Evolutionary conservation across 2,113 vertebrate genomes (phyloP), one percentile per base, ranked within the genome.

Genomic region (Corythoichthys intestinalis): DNA sequence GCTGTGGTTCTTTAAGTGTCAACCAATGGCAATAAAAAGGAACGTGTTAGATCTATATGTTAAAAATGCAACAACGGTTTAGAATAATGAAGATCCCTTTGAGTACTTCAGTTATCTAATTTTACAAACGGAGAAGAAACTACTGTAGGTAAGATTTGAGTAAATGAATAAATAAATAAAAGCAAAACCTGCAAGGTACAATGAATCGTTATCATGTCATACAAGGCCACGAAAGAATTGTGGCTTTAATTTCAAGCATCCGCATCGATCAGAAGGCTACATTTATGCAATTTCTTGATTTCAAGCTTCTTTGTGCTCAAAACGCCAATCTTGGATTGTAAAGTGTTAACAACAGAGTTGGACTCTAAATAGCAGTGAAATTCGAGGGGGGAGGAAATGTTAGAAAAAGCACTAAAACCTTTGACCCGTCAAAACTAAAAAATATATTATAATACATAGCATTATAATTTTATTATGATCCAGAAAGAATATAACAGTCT

Each of bases 1-100:
- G 88, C 80, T 78, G 44, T 89, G 83, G 89, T 50, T 41, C 85
- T 86, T 78, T 74, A 3, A n/a, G 75, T 73, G 10, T 66, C 41
- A 65, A 44, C 62, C 12, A 10, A 7, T 68, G 59, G 50, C 62
- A 65, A 64, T 63, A 63, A 28, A 48, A 54, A 62, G 41, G 39
- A 63, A 34, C 5, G 48, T 9, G 63, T 28, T 58, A 15, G 14
- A 3, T 60, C 38, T 13, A 14, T 12, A 35, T 38, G 57, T 59
- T 14, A 37, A 7, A 6, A 6, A 38, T 5, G 13, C 59, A 15
- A 59, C 2, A 58, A 2, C 13, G 20, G 34, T 3, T 1, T 3
- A 15, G 15, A 15, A 5, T 39, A 60, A 60, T 60, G 8, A 60
- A 38, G 37, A 28, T 2, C n/a, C n/a, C 17, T 54, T 13, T 52